Conservation (phyloP, 2,888 invertebrate species). For the Cheilosia impressa region DNA sequence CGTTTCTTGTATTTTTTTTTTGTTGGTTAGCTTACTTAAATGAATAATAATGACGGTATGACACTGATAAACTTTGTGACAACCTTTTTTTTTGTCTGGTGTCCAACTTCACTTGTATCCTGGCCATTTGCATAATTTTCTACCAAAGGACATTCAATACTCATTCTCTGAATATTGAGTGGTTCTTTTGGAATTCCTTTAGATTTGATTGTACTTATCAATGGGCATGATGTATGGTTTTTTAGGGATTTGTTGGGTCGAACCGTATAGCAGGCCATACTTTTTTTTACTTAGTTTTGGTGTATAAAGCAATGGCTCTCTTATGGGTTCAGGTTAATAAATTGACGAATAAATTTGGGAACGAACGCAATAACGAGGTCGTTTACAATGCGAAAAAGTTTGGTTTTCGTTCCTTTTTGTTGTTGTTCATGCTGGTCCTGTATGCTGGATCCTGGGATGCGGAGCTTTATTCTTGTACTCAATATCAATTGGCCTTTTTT, state of each 20-base stretch:
- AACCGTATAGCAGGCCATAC: slow-evolving; percentile 21
- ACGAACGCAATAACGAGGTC: slow-evolving; percentile 74
- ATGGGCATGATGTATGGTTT: slow-evolving; percentile 65
- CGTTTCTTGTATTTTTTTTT: background rate
- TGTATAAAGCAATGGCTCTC: slow-evolving; percentile 29
- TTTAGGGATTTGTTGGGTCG: slow-evolving; percentile 55
- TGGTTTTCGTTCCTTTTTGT: slow-evolving; percentile 21
- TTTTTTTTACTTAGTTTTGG: slow-evolving; percentile 4
- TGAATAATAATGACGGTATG: slow-evolving; percentile 73
- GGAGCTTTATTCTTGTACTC: slow-evolving; percentile 53
- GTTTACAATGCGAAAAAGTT: slow-evolving; percentile 69
- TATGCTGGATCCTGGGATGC: background rate
- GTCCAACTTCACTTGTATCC: slow-evolving; percentile 40
- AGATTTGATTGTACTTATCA: slow-evolving; percentile 74
- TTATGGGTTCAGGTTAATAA: slow-evolving; percentile 73
- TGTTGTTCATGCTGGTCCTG: slow-evolving; percentile 2
- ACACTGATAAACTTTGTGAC: slow-evolving; percentile 70
- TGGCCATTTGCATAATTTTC: slow-evolving; percentile 69
- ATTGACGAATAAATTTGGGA: slow-evolving; percentile 70
- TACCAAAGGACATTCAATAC: slow-evolving; percentile 48
- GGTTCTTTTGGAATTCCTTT: slow-evolving; percentile 52
- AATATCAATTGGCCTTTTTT: slow-evolving; percentile 68
- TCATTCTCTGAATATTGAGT: slow-evolving; percentile 58
- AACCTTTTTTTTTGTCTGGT: slow-evolving; percentile 60
- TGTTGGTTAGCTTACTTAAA: slow-evolving; percentile 40